These are phyloP conservation scores for Myanophis thanlyinensis DNA, from an alignment of 2,113 vertebrate genomes.

Conservation along the genomic window DNA sequence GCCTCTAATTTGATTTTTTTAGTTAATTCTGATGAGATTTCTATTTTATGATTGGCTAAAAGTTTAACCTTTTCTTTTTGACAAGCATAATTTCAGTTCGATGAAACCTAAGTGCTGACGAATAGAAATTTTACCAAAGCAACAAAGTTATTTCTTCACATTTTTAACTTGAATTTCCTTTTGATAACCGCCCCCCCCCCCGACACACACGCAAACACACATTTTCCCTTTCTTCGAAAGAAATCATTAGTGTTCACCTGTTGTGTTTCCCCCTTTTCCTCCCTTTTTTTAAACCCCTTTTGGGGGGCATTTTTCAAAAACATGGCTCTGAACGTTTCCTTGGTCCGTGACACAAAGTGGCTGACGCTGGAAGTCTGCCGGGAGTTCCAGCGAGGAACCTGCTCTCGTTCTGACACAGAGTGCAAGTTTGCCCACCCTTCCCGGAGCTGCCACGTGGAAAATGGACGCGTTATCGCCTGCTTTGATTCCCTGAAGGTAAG, in stretches of 20 bases:
- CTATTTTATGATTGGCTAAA: constrained; percentile 77
- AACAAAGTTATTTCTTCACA: constrained; percentile 71
- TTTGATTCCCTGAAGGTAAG: constrained; percentile 99
- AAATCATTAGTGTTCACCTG: constrained; percentile 47
- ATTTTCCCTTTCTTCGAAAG: constrained; percentile 41
- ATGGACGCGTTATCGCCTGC: constrained; percentile 97
- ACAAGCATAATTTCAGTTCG: constrained; percentile 70
- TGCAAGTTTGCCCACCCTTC: constrained; percentile 99
- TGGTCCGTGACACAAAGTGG: constrained; percentile 98
- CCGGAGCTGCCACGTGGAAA: constrained; percentile 96
- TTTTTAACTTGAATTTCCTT: constrained; percentile 73
- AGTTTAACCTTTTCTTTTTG: constrained; percentile 71
- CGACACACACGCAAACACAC: background rate
- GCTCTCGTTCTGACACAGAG: constrained; percentile 90
- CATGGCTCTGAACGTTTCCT: constrained; percentile 88
- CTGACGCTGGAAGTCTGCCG: constrained; percentile 99
- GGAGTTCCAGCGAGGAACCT: constrained; percentile 97
- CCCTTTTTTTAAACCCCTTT: constrained; percentile 1
- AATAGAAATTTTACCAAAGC: constrained; percentile 76
- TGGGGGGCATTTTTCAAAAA: constrained; percentile 40
- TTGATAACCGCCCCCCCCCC: constrained; percentile 45
- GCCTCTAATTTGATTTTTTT: constrained; percentile 74
- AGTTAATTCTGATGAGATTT: constrained; percentile 72
- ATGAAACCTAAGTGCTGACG: constrained; percentile 77
- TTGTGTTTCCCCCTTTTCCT: constrained; percentile 39